phyloP scores from a whole-genome alignment of 1,140 invertebrate genomes.

The Drepana arcuata region DNA sequence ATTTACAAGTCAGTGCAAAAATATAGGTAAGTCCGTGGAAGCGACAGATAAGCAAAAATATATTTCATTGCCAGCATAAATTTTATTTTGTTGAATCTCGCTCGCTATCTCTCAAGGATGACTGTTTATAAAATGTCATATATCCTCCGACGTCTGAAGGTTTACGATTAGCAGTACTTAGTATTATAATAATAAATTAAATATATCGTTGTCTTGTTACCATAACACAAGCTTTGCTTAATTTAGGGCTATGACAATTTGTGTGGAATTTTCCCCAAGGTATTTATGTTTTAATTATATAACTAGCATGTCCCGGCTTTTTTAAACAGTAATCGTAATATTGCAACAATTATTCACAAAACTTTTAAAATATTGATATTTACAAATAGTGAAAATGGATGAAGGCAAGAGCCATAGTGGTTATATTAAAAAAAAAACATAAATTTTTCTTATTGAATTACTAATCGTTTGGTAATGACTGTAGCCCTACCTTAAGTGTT shows the following conservation, averaged over 20 bases:
- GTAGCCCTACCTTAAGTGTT: neutral
- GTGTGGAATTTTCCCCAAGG: neutral
- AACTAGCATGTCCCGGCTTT: too few relatives aligned
- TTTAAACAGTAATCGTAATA: too few relatives aligned
- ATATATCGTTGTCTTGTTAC: neutral
- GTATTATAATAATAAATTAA: neutral
- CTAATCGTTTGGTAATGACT: neutral
- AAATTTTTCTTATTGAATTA: neutral
- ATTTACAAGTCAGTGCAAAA: constrained; percentile 8
- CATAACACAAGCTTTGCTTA: too few relatives aligned
- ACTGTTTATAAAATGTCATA: neutral
- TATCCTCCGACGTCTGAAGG: neutral
- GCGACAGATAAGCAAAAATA: neutral
- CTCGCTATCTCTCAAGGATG: too few relatives aligned
- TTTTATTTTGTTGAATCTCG: too few relatives aligned
- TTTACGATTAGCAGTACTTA: neutral
- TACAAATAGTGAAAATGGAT: neutral
- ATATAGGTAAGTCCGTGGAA: neutral
- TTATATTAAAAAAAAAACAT: neutral
- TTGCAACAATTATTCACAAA: too few relatives aligned
- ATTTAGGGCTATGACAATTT: neutral
- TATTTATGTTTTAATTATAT: neutral
- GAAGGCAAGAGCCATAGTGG: too few relatives aligned
- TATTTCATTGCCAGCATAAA: neutral
- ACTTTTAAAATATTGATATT: neutral